These are phyloP conservation scores for Peromyscus leucopus DNA, from an alignment of 2,113 vertebrate species.

Conservation along the genomic window DNA sequence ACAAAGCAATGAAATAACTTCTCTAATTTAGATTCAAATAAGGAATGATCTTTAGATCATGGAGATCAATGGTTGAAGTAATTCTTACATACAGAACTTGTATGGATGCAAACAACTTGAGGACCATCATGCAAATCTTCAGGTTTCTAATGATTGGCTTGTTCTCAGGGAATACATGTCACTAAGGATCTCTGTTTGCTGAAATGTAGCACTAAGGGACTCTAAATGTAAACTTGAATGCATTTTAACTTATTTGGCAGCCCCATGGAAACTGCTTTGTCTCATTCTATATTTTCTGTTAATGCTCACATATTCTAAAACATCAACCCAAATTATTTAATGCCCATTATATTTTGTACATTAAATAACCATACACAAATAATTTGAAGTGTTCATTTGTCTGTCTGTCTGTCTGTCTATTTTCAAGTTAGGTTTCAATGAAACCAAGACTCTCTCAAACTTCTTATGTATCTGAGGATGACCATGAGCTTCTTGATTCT, in stretches of 20 bases:
- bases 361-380: background rate
- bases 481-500: background rate
- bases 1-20: background rate
- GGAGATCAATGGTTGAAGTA: background rate
- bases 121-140: background rate
- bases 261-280: background rate
- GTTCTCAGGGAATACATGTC: background rate
- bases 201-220: background rate
- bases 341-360: background rate
- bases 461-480: background rate
- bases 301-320: background rate
- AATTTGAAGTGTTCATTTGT: background rate
- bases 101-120: background rate
- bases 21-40: background rate
- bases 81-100: background rate
- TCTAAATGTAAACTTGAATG: background rate
- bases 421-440: background rate
- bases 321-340: background rate
- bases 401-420: background rate
- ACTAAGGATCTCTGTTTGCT: slow-evolving; percentile 4
- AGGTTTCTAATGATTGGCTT: background rate
- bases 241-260: background rate
- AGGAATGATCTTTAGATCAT: background rate
- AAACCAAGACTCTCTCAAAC: background rate
- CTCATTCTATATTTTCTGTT: background rate